Conservation (phyloP, 1,140 invertebrate genomes). For the Eurosta solidaginis region DNA sequence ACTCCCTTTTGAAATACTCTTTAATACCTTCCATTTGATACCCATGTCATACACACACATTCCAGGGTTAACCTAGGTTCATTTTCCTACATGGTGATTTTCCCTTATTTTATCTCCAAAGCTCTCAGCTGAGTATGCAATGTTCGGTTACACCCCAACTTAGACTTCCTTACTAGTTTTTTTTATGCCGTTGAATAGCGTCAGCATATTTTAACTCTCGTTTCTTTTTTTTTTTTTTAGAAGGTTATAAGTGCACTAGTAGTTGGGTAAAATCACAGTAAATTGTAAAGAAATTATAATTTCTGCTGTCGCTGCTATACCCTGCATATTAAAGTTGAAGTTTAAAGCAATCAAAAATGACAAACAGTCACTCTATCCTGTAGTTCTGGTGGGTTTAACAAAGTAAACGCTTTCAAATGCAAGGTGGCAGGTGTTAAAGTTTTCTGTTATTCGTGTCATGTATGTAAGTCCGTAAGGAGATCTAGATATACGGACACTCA, state of each 20-base stretch:
- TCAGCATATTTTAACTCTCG: neutral
- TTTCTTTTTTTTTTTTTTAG: too few relatives aligned
- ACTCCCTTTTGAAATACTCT: too few relatives aligned
- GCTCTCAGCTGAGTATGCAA: too few relatives aligned
- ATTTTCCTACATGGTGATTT: too few relatives aligned
- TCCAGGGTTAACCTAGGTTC: too few relatives aligned
- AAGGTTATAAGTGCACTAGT: conserved; percentile 18
- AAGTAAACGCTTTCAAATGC: neutral
- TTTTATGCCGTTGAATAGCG: neutral
- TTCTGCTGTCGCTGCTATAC: conserved; percentile 19
- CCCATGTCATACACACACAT: too few relatives aligned
- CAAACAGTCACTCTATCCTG: neutral
- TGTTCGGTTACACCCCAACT: too few relatives aligned
- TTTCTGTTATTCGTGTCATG: neutral
- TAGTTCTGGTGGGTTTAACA: neutral
- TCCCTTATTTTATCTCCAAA: too few relatives aligned
- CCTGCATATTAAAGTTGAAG: conserved; percentile 6
- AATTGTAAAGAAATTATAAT: neutral
- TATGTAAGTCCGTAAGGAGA: too few relatives aligned
- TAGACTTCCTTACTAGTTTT: too few relatives aligned
- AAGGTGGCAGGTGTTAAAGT: neutral
- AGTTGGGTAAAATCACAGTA: neutral
- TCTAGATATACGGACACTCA: too few relatives aligned
- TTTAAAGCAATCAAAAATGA: conserved; percentile 10
- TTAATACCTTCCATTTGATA: too few relatives aligned